phyloP scores from a whole-genome alignment of 2,888 invertebrate genomes.

The Bombylius major region DNA sequence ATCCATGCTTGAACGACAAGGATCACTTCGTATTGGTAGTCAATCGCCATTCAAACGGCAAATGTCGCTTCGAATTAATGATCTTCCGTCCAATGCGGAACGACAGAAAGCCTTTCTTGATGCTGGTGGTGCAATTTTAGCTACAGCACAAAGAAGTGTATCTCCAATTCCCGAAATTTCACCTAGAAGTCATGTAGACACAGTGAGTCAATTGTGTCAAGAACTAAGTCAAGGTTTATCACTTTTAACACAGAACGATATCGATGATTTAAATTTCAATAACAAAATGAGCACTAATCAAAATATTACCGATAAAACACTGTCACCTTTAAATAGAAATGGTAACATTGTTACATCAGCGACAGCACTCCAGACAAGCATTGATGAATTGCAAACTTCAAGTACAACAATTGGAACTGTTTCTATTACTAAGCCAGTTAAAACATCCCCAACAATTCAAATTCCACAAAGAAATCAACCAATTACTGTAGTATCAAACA shows the following conservation, averaged over 20 bases:
- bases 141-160: constrained; percentile 40
- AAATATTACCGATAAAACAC: constrained; percentile 35
- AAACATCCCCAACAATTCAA: constrained; percentile 29
- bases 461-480: constrained; percentile 54
- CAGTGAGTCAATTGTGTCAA: constrained; percentile 61
- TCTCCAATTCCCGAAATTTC: constrained; percentile 69
- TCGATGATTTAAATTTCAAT: constrained; percentile 44
- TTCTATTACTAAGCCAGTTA: constrained; percentile 8
- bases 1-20: constrained; percentile 87
- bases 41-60: constrained; percentile 93
- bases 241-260: constrained; percentile 47
- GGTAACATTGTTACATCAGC: neutral
- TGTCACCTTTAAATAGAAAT: constrained; percentile 2
- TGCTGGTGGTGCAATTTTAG: constrained; percentile 24
- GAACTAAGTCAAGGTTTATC: constrained; percentile 58
- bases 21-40: constrained; percentile 69
- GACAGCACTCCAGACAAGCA: constrained; percentile 1
- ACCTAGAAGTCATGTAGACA: constrained; percentile 44
- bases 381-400: constrained; percentile 10
- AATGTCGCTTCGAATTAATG: constrained; percentile 86
- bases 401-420: constrained; percentile 16
- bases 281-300: constrained; percentile 43
- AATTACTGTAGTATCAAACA: constrained; percentile 50
- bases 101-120: constrained; percentile 44
- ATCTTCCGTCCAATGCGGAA: constrained; percentile 90